phyloP scores from a whole-genome alignment of 2,797 vertebrate species.

The Crocidura indochinensis region DNA sequence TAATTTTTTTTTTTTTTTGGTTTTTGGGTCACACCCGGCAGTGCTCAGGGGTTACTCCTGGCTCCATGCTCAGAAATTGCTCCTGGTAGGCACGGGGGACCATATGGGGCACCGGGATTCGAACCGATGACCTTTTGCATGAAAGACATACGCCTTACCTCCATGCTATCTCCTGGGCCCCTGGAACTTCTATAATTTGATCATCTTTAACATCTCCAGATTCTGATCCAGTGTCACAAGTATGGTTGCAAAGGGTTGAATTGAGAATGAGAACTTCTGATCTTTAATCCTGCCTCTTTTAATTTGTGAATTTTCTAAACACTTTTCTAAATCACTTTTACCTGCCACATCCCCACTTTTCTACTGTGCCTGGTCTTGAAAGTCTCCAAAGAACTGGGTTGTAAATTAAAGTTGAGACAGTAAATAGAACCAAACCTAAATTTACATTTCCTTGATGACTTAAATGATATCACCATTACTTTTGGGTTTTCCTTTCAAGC shows the following conservation, averaged over 20 bases:
- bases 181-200: not conserved
- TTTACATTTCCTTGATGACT: constrained; percentile 69
- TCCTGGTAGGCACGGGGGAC: too few relatives aligned
- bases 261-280: not conserved
- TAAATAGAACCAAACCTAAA: constrained; percentile 75
- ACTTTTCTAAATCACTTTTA: constrained; percentile 19
- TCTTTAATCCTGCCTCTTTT: not conserved
- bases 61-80: too few relatives aligned
- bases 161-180: too few relatives aligned
- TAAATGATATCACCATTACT: constrained; percentile 68
- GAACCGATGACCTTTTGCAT: too few relatives aligned
- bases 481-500: constrained; percentile 50
- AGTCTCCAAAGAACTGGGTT: constrained; percentile 44
- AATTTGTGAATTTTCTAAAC: constrained; percentile 44
- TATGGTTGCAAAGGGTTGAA: too few relatives aligned
- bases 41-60: too few relatives aligned
- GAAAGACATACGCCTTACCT: too few relatives aligned
- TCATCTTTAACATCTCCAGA: not conserved
- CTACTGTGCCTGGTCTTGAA: constrained; percentile 33
- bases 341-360: not conserved
- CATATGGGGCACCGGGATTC: too few relatives aligned
- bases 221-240: not conserved
- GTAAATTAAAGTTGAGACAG: constrained; percentile 61
- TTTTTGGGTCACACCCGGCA: too few relatives aligned
- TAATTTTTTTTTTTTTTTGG: too few relatives aligned